Percentiles rank a stretch among this genome's conserved stretches.
phyloP scores from a whole-genome alignment of 2,888 invertebrate genomes.

The Acanthopleura granulata region DNA sequence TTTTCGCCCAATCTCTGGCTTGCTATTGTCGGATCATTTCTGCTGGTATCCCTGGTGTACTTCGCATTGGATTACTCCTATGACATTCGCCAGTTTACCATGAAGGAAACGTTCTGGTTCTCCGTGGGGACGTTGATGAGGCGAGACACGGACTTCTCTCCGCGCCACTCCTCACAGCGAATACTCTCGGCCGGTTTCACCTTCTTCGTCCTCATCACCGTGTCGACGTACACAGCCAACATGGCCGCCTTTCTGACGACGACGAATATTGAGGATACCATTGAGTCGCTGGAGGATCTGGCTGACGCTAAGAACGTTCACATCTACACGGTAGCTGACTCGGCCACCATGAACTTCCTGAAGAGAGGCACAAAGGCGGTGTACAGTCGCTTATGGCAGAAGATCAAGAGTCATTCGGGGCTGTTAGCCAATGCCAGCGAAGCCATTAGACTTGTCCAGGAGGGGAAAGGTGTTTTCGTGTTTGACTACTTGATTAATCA shows the following conservation, averaged over 20 bases:
- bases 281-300: constrained; percentile 48
- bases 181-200: constrained; percentile 57
- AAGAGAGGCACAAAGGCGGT: constrained; percentile 36
- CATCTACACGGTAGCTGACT: constrained; percentile 47
- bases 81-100: constrained; percentile 46
- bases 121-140: constrained; percentile 54
- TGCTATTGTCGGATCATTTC: constrained; percentile 53
- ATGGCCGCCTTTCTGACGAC: constrained; percentile 63
- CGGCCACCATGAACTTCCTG: constrained; percentile 56
- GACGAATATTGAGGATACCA: constrained; percentile 47
- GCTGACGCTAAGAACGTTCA: constrained; percentile 38
- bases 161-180: constrained; percentile 51
- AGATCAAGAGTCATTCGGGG: constrained; percentile 27
- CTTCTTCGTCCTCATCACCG: constrained; percentile 61
- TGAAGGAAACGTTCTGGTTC: constrained; percentile 53
- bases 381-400: constrained; percentile 43
- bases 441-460: constrained; percentile 32
- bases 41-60: constrained; percentile 47
- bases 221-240: constrained; percentile 62
- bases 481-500: constrained; percentile 58
- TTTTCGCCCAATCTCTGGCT: constrained; percentile 59
- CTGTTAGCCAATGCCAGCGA: constrained; percentile 34
- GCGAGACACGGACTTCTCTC: constrained; percentile 58
- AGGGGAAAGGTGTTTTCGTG: constrained; percentile 47
- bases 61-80: constrained; percentile 50